Conservation (phyloP, 2,888 invertebrate species). For the Labia minor region DNA sequence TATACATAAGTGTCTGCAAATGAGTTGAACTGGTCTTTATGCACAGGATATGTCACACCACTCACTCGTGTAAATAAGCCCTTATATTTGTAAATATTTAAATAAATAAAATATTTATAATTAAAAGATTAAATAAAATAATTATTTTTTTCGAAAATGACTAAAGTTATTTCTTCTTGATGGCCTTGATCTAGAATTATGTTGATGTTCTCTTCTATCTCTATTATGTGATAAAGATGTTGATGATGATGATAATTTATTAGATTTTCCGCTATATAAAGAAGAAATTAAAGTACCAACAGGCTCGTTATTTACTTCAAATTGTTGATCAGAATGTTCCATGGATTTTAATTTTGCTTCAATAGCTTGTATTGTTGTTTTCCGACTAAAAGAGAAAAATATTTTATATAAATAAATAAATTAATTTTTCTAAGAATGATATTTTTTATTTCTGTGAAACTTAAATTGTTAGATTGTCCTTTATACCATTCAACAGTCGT, state of each 20-base stretch:
- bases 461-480: too few species aligned
- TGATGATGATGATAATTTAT: background rate
- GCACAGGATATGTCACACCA: too few species aligned
- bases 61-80: too few species aligned
- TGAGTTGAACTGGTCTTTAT: too few species aligned
- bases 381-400: constrained; percentile 44
- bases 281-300: constrained; percentile 46
- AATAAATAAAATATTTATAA: background rate
- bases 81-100: background rate
- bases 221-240: too few species aligned
- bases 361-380: constrained; percentile 75
- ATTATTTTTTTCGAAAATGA: background rate
- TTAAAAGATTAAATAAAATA: background rate
- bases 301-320: constrained; percentile 60
- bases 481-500: too few species aligned
- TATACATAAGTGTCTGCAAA: too few species aligned
- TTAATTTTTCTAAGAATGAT: constrained; percentile 13
- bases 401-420: constrained; percentile 3
- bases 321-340: constrained; percentile 57
- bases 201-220: too few species aligned
- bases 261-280: background rate
- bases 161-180: background rate
- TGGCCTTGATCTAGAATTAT: background rate
- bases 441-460: background rate
- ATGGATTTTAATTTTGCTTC: constrained; percentile 76